phyloP scores from a whole-genome alignment of 2,888 invertebrate species.

The Cephus pygmeus region DNA sequence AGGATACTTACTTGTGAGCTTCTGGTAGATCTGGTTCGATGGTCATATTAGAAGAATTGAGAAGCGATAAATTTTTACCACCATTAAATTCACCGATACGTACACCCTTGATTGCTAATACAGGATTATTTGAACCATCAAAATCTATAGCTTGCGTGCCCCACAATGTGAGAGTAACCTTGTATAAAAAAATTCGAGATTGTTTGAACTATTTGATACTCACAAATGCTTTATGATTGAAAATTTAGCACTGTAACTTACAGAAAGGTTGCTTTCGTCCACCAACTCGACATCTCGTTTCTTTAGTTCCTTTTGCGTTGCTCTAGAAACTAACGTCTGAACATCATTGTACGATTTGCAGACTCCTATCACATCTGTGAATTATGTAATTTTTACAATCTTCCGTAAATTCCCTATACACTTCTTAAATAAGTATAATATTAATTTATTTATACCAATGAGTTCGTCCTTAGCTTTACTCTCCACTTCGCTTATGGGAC shows the following conservation, averaged over 20 bases:
- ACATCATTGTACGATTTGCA: slow-evolving; percentile 81
- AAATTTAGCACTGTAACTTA: slow-evolving; percentile 54
- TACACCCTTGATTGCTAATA: slow-evolving; percentile 87
- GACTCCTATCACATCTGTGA: slow-evolving; percentile 87
- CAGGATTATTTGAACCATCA: slow-evolving; percentile 79
- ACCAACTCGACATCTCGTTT: slow-evolving; percentile 91
- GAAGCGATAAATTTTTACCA: slow-evolving; percentile 76
- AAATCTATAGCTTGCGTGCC: slow-evolving; percentile 89
- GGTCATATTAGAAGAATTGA: slow-evolving; percentile 74
- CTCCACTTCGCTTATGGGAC: slow-evolving; percentile 76
- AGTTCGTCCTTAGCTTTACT: slow-evolving; percentile 74
- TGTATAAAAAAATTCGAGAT: background rate
- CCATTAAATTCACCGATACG: slow-evolving; percentile 90
- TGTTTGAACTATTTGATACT: background rate
- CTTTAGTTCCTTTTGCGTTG: slow-evolving; percentile 83
- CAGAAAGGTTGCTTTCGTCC: slow-evolving; percentile 83
- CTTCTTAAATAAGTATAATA: background rate
- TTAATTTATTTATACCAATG: slow-evolving; percentile 73
- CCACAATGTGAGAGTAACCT: slow-evolving; percentile 84
- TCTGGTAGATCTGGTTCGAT: slow-evolving; percentile 91
- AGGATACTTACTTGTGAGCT: slow-evolving; percentile 72
- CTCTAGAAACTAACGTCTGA: slow-evolving; percentile 77
- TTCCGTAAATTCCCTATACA: background rate
- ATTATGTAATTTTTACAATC: slow-evolving; percentile 10
- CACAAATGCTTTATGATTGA: background rate